A percentile compares a stretch with the other conserved stretches of the same genome.
Conservation (phyloP, 2,888 invertebrate species). For the Dasypolia templi region DNA sequence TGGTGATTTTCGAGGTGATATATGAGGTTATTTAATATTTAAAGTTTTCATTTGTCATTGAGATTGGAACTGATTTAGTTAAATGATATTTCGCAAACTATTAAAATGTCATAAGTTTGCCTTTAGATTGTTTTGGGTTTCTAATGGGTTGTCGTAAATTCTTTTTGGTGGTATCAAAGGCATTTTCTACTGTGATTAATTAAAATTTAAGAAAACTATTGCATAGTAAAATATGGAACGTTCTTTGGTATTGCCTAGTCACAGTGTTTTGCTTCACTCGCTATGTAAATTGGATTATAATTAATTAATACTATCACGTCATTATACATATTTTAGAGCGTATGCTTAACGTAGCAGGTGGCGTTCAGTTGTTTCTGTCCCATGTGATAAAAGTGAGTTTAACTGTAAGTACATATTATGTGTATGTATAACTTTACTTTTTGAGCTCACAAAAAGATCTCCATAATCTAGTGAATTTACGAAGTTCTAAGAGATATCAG, state of each 20-base stretch:
- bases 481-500: background rate
- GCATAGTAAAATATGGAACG: background rate
- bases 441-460: too few relatives aligned
- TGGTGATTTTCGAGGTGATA: constrained; percentile 45
- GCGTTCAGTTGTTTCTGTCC: background rate
- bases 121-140: constrained; percentile 13
- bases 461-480: background rate
- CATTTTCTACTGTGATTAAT: constrained; percentile 5
- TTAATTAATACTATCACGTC: background rate
- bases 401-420: too few relatives aligned
- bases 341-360: too few relatives aligned
- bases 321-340: background rate
- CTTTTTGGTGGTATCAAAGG: background rate
- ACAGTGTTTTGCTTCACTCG: too few relatives aligned
- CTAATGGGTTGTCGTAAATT: constrained; percentile 16
- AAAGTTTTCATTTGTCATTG: constrained; percentile 34
- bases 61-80: constrained; percentile 45
- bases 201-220: too few relatives aligned
- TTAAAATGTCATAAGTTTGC: constrained; percentile 34
- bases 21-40: constrained; percentile 43
- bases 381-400: background rate
- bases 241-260: background rate
- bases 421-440: background rate
- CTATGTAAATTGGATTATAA: background rate
- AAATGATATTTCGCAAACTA: constrained; percentile 21